These are phyloP conservation scores for Andrena bucephala DNA, from an alignment of 2,888 invertebrate genomes.

Conservation along the genomic window DNA sequence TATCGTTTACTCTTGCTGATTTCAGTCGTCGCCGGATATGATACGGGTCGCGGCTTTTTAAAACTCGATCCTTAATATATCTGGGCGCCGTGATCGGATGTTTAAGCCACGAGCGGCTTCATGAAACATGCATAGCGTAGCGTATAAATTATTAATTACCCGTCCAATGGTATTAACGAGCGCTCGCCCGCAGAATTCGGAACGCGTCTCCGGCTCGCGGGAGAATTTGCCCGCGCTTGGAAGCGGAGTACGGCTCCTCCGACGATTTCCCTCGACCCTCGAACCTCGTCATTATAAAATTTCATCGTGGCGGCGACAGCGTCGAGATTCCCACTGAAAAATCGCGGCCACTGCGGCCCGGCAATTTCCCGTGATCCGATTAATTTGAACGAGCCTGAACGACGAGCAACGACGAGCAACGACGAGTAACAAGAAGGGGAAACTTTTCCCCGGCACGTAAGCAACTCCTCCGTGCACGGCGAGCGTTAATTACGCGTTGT, in stretches of 20 bases:
- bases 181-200: conserved; percentile 19
- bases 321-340: neutral
- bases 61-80: neutral
- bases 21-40: neutral
- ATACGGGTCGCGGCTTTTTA: neutral
- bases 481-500: conserved; percentile 57
- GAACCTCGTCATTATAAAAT: conserved; percentile 2
- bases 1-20: conserved; percentile 37
- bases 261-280: neutral
- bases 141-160: conserved; percentile 43
- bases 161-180: conserved; percentile 33
- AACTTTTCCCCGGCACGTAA: conserved; percentile 22
- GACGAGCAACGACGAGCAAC: conserved; percentile 14
- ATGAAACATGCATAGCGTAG: conserved; percentile 5
- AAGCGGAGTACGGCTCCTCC: neutral
- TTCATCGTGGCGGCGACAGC: neutral
- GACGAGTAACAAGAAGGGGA: conserved; percentile 21
- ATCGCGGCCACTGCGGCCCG: neutral
- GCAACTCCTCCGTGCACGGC: conserved; percentile 14
- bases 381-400: conserved; percentile 19
- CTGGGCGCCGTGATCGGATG: neutral
- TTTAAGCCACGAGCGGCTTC: neutral
- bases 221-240: neutral
- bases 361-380: conserved; percentile 28
- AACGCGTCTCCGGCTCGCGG: conserved; percentile 6